Base-by-base conservation (phyloP, 2,797 vertebrate species). In the Thamnophis elegans region DNA sequence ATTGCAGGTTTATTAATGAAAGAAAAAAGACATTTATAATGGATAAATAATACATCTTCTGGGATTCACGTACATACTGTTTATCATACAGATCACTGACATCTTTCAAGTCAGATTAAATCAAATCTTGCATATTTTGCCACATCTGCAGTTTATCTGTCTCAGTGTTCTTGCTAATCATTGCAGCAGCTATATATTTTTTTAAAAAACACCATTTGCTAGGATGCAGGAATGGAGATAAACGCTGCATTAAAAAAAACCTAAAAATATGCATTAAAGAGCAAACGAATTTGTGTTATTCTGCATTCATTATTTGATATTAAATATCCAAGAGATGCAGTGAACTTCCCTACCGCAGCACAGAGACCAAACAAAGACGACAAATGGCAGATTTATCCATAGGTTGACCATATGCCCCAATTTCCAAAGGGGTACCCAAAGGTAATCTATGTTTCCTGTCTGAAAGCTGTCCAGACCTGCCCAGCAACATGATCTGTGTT, bases 31-130 rank as follows among this genome's bases (percentile, higher is more conserved):
- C 96, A 91, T 95, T 96, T 96, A 95, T 96, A 94, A 95, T 73
- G 78, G 97, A 97, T 98, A 97, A 98, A 98, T 97, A 97, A 98
- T 98, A 97, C 95, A 97, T 97, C 97, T 96, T 95, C 96, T 93
- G 93, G 95, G 96, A 97, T 96, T 94, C 97, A 93, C 94, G 94
- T 82, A 78, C 88, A 94, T 95, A 94, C 96, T 96, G 68, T 94
- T 96, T 96, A 94, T 96, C 96, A 97, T 96, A 96, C 97, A 96
- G 97, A 97, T 96, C 96, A 97, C 96, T 96, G 97, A 97, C 96
- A 97, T 95, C 96, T 97, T 96, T 97, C 97, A 97, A 87, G 96
- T 97, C 95, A 88, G 94, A 97, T 97, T 96, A 97, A 96, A 97
- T 97, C 97, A 96, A 95, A 96, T 95, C 96, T 94, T 92, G 95